Base-by-base conservation (phyloP, 2,888 invertebrate genomes). In the Anarsia innoxiella region DNA sequence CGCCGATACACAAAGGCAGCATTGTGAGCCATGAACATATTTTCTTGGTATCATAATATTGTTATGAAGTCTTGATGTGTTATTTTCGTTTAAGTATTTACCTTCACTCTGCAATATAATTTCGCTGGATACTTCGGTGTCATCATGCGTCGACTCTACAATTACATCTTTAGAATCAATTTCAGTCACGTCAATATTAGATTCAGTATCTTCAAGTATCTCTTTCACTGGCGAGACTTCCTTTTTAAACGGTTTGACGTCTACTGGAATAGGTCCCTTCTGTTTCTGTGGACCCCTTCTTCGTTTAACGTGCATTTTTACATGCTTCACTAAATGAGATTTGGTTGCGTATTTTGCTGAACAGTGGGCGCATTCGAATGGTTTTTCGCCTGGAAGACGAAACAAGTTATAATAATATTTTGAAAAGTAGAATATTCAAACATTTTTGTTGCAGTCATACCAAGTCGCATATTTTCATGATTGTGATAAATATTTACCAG, bases 311-410 rank as follows among this genome's bases (percentile, higher is more conserved):
- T 79, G 77, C 2, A 47, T 52, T 52, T 70, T 76, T 1, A 69
- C 36, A 41, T 84, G 83, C 37, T 67, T 75, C 23, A 62, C 48
- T 15, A 77, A 57, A 37, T 75, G 67, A 1, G 67, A 56, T 49
- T 73, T 79, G 2, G 74, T 69, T n/a, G 67, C 42, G 40, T 70
- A 79, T 36, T 63, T 73, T 16, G 54, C 54, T 1, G 57, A 40
- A 39, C 83, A 84, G 11, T 53, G 49, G 0, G 63, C 56, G 36
- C 83, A 84, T 46, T 78, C 75, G 36, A 66, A 82, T 3, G 80
- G 79, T 46, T 70, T 78, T 49, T 82, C 80, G 25, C 79, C 83
- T 84, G 62, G 2, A 25, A 33, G 12, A 23, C n/a, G n/a, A n/a
- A n/a, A n/a, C n/a, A n/a, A n/a, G n/a, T n/a, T n/a, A n/a, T n/a